Evolutionary conservation across 2,888 invertebrate genomes (phyloP).

Genomic region (Machimus rusticus): DNA sequence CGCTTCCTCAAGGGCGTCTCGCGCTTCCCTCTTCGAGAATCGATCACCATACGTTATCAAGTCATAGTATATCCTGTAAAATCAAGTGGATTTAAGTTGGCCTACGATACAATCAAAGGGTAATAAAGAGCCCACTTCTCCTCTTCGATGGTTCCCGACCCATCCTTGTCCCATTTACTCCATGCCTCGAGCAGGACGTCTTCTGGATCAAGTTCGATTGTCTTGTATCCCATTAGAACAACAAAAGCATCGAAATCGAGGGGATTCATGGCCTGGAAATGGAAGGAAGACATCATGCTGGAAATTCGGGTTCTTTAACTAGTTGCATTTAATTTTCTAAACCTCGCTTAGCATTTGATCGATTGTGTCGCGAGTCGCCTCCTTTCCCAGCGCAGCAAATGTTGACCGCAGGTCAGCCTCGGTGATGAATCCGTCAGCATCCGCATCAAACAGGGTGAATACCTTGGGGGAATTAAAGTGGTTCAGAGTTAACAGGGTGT

Average conservation of each 20-base stretch:
- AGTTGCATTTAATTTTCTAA: slow-evolving; percentile 43
- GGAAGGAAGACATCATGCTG: neutral
- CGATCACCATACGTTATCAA: slow-evolving; percentile 72
- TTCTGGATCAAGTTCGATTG: slow-evolving; percentile 71
- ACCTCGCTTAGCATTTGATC: slow-evolving; percentile 72
- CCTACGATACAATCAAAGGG: neutral
- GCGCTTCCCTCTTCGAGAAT: slow-evolving; percentile 70
- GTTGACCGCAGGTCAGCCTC: slow-evolving; percentile 71
- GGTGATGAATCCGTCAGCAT: slow-evolving; percentile 72
- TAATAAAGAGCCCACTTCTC: slow-evolving; percentile 63
- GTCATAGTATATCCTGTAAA: slow-evolving; percentile 69
- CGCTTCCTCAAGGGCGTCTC: slow-evolving; percentile 70
- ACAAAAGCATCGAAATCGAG: slow-evolving; percentile 72
- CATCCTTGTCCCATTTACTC: slow-evolving; percentile 71
- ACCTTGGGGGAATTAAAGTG: slow-evolving; percentile 61
- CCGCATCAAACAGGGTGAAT: slow-evolving; percentile 71
- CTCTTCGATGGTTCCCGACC: slow-evolving; percentile 70
- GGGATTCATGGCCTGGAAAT: slow-evolving; percentile 64
- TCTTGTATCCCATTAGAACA: slow-evolving; percentile 68
- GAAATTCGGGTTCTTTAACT: neutral
- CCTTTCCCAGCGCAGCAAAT: slow-evolving; percentile 68
- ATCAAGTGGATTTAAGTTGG: neutral
- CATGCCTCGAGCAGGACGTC: slow-evolving; percentile 70
- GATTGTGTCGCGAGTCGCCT: slow-evolving; percentile 67
- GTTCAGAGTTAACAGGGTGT: neutral